Evolutionary conservation across 1,140 invertebrate species (phyloP).

Genomic region (Elymnias hypermnestra): DNA sequence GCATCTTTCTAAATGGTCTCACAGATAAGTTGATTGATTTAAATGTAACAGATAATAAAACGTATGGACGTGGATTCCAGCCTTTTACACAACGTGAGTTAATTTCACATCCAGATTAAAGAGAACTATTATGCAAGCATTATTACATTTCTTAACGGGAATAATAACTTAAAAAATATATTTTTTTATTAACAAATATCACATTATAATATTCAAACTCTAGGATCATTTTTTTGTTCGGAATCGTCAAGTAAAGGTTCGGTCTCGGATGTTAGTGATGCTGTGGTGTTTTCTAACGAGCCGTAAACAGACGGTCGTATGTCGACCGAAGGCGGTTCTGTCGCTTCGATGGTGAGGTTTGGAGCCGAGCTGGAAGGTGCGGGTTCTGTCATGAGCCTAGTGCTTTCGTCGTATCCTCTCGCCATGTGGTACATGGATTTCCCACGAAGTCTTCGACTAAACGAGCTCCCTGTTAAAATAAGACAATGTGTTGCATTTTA

Average conservation of each 20-base stretch:
- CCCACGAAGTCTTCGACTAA: conserved; percentile 84
- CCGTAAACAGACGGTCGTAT: conserved; percentile 49
- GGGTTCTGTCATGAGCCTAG: conserved; percentile 57
- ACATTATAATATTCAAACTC: conserved; percentile 29
- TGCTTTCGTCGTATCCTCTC: conserved; percentile 77
- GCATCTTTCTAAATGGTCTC: too few relatives aligned
- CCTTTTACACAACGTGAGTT: too few relatives aligned
- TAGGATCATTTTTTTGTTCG: conserved; percentile 34
- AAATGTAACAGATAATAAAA: too few relatives aligned
- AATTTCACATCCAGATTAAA: too few relatives aligned
- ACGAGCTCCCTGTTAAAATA: conserved; percentile 77
- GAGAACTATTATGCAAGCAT: too few relatives aligned
- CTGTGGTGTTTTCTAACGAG: conserved; percentile 44
- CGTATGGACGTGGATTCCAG: too few relatives aligned
- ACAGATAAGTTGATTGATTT: too few relatives aligned
- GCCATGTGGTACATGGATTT: conserved; percentile 83
- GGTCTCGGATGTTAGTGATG: conserved; percentile 44
- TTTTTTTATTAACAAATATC: not conserved
- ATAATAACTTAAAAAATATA: too few relatives aligned
- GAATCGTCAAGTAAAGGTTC: conserved; percentile 41
- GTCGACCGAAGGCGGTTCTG: conserved; percentile 41
- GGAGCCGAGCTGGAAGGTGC: conserved; percentile 57
- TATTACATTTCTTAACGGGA: too few relatives aligned
- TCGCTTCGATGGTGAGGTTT: conserved; percentile 42
- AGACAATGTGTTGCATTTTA: not conserved